Conservation (phyloP, 2,797 vertebrate genomes). For the Myotis myotis region DNA sequence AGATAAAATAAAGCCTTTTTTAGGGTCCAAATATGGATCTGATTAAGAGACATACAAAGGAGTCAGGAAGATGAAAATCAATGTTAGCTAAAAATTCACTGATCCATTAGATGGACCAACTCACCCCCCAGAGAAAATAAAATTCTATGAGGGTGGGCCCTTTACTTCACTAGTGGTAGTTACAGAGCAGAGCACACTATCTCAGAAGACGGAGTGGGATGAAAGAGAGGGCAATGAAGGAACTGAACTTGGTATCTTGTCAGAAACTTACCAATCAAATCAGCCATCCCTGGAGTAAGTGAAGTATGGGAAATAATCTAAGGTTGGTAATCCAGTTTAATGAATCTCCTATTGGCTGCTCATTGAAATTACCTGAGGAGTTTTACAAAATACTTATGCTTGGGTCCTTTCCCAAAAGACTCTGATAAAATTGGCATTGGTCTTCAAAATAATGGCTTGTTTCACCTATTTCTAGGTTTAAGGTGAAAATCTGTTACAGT, state of each 20-base stretch:
- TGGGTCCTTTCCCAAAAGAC: neutral
- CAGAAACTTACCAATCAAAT: neutral
- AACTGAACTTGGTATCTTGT: neutral
- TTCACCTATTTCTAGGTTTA: neutral
- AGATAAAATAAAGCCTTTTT: neutral
- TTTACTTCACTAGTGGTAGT: neutral
- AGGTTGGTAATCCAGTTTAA: accelerated
- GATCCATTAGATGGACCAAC: neutral
- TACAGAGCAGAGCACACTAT: neutral
- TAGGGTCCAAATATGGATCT: neutral
- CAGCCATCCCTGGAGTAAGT: neutral
- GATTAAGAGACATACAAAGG: neutral
- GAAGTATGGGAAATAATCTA: neutral
- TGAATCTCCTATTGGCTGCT: neutral
- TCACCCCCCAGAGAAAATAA: neutral
- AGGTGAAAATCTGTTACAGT: neutral
- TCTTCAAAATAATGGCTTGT: neutral
- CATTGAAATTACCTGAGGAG: neutral
- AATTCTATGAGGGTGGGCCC: neutral
- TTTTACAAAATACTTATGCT: neutral
- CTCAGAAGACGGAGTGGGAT: neutral
- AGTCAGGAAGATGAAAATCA: neutral
- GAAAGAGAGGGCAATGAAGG: no score
- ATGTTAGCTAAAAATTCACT: neutral
- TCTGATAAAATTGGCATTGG: neutral